Evolutionary conservation across 2,113 vertebrate species (phyloP).

Genomic region (Chloebia gouldiae): DNA sequence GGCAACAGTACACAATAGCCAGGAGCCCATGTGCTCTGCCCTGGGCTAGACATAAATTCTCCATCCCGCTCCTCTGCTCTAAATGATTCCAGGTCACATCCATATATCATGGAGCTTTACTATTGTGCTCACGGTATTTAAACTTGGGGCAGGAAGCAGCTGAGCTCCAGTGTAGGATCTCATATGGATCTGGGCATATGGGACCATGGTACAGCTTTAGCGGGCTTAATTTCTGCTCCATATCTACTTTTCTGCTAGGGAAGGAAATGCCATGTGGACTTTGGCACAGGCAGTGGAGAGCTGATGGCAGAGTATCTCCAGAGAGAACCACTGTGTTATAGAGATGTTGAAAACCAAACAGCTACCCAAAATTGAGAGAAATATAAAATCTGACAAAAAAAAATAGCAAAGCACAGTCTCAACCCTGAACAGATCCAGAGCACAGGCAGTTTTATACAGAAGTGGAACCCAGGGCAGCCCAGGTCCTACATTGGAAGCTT

Average conservation of each 20-base stretch:
- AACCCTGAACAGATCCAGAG: neutral
- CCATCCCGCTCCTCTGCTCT: neutral
- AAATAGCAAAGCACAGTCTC: neutral
- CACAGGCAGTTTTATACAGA: neutral
- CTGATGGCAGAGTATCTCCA: neutral
- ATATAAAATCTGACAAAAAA: neutral
- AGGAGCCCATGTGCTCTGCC: constrained; percentile 31
- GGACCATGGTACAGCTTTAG: neutral
- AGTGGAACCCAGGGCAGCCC: rapidly evolving
- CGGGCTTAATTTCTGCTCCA: neutral
- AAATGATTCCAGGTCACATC: constrained; percentile 55
- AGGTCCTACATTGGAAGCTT: rapidly evolving
- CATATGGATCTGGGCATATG: neutral
- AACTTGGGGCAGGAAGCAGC: constrained; percentile 52
- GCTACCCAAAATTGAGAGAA: neutral
- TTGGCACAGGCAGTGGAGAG: neutral
- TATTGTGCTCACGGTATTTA: neutral
- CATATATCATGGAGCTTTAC: constrained; percentile 29
- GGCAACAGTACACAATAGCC: constrained; percentile 7
- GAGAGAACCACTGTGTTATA: neutral
- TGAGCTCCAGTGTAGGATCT: constrained; percentile 19
- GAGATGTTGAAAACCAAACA: neutral
- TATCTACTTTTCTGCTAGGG: neutral
- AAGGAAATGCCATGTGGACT: neutral
- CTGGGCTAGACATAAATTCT: constrained; percentile 49